These are phyloP conservation scores for Yponomeuta plumbellus DNA, from an alignment of 2,888 invertebrate genomes.

Conservation along the genomic window DNA sequence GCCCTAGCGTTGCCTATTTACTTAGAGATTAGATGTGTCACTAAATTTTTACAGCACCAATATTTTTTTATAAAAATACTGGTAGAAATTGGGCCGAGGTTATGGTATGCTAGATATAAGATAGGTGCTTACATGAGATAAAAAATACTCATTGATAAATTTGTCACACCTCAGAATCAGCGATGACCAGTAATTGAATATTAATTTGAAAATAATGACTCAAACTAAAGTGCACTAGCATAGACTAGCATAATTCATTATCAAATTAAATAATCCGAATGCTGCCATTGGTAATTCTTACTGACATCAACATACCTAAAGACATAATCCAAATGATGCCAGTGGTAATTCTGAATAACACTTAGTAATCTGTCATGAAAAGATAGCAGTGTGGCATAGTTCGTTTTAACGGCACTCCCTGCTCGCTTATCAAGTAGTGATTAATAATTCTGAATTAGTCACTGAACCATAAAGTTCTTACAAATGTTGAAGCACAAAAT, in stretches of 20 bases:
- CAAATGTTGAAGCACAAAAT: no score
- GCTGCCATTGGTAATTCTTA: no score
- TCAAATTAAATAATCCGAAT: no score
- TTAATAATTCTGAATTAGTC: not conserved
- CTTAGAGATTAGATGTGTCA: slow-evolving; percentile 54
- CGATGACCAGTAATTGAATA: no score
- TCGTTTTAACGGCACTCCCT: not conserved
- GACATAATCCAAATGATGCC: no score
- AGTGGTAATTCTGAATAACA: not conserved
- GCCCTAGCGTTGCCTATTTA: slow-evolving; percentile 54
- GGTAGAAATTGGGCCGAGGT: slow-evolving; percentile 51
- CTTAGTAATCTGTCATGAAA: not conserved
- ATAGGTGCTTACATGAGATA: no score
- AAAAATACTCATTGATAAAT: no score
- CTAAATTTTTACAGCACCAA: slow-evolving; percentile 47
- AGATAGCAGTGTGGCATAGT: not conserved
- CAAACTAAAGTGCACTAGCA: no score
- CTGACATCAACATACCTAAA: not conserved
- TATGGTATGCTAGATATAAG: slow-evolving; percentile 26
- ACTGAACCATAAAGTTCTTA: not conserved
- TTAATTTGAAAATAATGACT: no score
- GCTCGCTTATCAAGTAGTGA: not conserved
- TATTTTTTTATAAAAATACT: slow-evolving; percentile 28
- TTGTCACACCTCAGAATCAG: no score
- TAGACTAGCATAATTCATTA: no score